Percentiles rank a stretch among this genome's conserved stretches.
Conservation (phyloP, 2,888 invertebrate genomes). For the Zelleria hepariella region DNA sequence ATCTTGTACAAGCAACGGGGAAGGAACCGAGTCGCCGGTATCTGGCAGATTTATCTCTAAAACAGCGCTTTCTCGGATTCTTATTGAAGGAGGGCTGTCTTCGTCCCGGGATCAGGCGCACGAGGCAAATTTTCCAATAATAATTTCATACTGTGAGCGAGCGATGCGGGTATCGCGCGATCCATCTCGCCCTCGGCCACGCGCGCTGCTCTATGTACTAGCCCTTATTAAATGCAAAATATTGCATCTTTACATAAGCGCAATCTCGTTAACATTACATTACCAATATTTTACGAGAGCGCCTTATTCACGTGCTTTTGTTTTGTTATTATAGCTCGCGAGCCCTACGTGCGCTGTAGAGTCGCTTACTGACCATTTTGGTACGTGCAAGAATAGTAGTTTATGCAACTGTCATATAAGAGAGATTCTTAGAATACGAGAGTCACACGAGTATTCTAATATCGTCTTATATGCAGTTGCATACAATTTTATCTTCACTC, state of each 20-base stretch:
- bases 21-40: slow-evolving; percentile 30
- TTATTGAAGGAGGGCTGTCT: slow-evolving; percentile 44
- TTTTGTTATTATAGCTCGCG: slow-evolving; percentile 14
- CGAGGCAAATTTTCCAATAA: slow-evolving; percentile 59
- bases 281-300: slow-evolving; percentile 51
- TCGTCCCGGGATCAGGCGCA: slow-evolving; percentile 58
- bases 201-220: slow-evolving; percentile 35
- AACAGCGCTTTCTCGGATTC: slow-evolving; percentile 41
- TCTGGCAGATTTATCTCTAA: slow-evolving; percentile 54
- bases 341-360: not conserved
- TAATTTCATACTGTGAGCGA: slow-evolving; percentile 63
- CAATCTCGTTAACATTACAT: slow-evolving; percentile 62
- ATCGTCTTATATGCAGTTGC: too few relatives aligned
- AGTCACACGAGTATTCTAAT: too few relatives aligned
- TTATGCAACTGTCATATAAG: too few relatives aligned
- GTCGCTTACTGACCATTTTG: not conserved
- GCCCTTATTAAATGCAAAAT: slow-evolving; percentile 68
- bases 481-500: too few relatives aligned
- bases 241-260: slow-evolving; percentile 56
- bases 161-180: slow-evolving; percentile 41
- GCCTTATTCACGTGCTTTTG: slow-evolving; percentile 28
- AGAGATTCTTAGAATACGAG: too few relatives aligned
- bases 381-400: not conserved
- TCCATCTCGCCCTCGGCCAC: slow-evolving; percentile 60
- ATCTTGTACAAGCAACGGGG: slow-evolving; percentile 29